A percentile compares a stretch with the other conserved stretches of the same genome.
Evolutionary conservation across 1,140 invertebrate genomes (phyloP).

Genomic region (Sinella curviseta): DNA sequence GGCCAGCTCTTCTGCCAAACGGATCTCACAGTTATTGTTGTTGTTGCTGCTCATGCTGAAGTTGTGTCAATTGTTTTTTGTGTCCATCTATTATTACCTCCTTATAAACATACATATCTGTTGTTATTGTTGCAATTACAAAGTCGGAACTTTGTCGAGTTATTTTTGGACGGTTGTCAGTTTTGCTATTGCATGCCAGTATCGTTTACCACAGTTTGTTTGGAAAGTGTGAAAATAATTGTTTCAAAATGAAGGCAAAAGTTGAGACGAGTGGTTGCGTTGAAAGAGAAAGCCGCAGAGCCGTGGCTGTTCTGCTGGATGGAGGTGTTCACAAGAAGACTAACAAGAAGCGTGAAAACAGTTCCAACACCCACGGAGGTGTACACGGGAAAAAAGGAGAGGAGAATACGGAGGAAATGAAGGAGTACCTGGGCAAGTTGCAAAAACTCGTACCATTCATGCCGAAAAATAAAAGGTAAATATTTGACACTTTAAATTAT

Average conservation of each 20-base stretch:
- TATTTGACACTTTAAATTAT: not conserved
- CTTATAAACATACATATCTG: not conserved
- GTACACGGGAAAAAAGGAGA: not conserved
- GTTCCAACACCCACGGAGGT: not conserved
- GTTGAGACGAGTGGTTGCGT: too few relatives aligned
- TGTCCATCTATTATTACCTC: too few relatives aligned
- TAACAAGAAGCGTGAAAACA: not conserved
- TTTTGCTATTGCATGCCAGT: not conserved
- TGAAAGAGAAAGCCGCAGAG: not conserved
- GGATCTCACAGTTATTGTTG: too few relatives aligned
- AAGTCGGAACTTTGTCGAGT: not conserved
- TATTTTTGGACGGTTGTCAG: not conserved
- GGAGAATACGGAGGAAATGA: not conserved
- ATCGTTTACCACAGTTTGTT: not conserved
- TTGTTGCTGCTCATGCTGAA: too few relatives aligned
- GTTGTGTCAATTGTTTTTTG: not conserved
- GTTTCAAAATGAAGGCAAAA: not conserved
- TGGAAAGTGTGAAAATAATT: not conserved
- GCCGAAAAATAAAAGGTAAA: not conserved
- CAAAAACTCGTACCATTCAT: not conserved
- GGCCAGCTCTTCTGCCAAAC: not conserved
- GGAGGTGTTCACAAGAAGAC: not conserved
- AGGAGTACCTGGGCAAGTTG: not conserved
- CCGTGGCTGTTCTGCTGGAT: not conserved
- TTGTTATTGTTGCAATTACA: not conserved